Conservation (phyloP, 2,113 vertebrate species). For the Ochotona curzoniae region DNA sequence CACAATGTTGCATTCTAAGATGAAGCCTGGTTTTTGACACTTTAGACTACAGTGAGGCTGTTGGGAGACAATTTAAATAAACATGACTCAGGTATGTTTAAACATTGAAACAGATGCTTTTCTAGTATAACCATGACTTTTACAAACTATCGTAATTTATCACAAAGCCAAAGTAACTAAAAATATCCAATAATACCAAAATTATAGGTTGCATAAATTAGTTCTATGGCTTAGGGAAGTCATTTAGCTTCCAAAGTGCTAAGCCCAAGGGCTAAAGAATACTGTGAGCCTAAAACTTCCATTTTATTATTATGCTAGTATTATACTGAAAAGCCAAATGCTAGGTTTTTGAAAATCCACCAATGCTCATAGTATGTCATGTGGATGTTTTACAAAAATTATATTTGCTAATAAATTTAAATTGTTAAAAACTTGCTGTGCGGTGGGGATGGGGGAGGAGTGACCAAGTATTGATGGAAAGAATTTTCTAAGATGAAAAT, state of each 20-base stretch:
- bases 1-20: neutral
- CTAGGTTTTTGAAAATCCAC: conserved; percentile 15
- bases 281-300: neutral
- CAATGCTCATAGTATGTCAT: neutral
- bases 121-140: neutral
- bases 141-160: neutral
- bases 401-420: conserved; percentile 33
- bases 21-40: neutral
- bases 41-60: neutral
- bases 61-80: neutral
- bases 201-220: neutral
- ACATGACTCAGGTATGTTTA: neutral
- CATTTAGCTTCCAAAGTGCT: neutral
- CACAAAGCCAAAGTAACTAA: neutral
- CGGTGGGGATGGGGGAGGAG: neutral
- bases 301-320: neutral
- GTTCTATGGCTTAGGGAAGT: neutral
- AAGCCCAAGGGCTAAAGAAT: neutral
- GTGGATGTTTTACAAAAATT: neutral
- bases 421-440: neutral
- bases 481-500: conserved; percentile 50
- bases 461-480: neutral
- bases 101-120: conserved; percentile 14
- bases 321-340: neutral
- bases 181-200: neutral